Conservation (phyloP, 2,888 invertebrate species). For the Drosophila demipolita region DNA sequence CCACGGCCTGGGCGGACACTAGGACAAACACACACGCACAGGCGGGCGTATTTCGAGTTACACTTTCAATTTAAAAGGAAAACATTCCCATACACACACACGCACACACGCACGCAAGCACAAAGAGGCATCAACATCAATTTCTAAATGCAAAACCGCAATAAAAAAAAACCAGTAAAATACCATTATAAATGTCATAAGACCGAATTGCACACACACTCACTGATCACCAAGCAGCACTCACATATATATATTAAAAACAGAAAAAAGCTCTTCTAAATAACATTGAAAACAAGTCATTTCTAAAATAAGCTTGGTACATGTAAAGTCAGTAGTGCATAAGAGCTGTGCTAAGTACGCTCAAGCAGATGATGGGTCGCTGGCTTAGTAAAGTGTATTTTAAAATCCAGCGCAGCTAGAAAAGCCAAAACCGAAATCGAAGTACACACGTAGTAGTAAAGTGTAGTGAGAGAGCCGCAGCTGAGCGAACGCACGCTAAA, state of each 20-base stretch:
- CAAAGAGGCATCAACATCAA: conserved; percentile 70
- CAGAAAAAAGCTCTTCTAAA: neutral
- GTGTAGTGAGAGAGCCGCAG: conserved; percentile 28
- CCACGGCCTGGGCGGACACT: conserved; percentile 19
- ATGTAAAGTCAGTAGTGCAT: neutral
- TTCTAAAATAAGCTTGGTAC: neutral
- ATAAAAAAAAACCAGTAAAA: conserved; percentile 56
- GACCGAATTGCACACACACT: conserved; percentile 42
- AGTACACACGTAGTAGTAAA: conserved; percentile 52
- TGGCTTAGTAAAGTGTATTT: conserved; percentile 27
- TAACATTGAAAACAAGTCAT: neutral
- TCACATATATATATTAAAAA: too few species aligned
- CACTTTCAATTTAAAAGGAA: conserved; percentile 74
- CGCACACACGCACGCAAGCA: conserved; percentile 21
- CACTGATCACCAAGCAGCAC: neutral
- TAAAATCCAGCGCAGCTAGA: conserved; percentile 30
- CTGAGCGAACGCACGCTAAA: conserved; percentile 17
- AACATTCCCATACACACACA: conserved; percentile 54
- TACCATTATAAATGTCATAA: conserved; percentile 2
- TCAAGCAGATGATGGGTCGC: conserved; percentile 15
- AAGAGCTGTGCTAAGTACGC: neutral
- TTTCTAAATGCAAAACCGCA: conserved; percentile 78
- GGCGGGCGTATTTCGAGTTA: conserved; percentile 56
- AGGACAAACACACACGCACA: conserved; percentile 24
- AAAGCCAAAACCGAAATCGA: conserved; percentile 47